Evolutionary conservation across 2,113 vertebrate genomes (phyloP).

Genomic region (Arizona elegans): DNA sequence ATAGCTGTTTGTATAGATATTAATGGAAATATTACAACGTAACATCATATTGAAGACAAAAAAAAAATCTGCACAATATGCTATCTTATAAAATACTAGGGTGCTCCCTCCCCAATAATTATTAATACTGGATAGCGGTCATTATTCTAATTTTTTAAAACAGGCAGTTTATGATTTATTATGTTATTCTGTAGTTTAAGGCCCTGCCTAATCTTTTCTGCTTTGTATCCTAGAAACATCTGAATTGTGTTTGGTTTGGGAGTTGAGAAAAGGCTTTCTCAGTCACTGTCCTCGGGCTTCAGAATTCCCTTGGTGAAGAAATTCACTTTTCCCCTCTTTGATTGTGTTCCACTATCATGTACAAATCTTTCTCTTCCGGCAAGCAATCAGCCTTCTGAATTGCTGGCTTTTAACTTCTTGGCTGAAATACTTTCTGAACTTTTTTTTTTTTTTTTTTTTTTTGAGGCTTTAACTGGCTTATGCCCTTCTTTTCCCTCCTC

Average conservation of each 20-base stretch:
- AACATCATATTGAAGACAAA: not conserved
- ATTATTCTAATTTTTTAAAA: not conserved
- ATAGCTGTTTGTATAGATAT: not conserved
- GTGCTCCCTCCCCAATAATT: not conserved
- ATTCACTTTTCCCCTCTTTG: not conserved
- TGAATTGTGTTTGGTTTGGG: not conserved
- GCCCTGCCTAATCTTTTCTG: not conserved
- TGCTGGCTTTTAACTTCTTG: not conserved
- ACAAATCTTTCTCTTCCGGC: not conserved
- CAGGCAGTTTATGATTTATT: not conserved
- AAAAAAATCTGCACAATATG: not conserved
- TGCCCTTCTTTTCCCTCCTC: not conserved
- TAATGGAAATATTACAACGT: not conserved
- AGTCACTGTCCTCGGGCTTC: not conserved
- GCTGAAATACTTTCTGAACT: not conserved
- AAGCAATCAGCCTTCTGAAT: not conserved
- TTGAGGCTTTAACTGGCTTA: not conserved
- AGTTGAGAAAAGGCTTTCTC: not conserved
- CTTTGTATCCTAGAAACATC: not conserved
- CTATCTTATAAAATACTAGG: not conserved
- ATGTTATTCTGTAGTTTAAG: not conserved
- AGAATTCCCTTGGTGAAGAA: not conserved
- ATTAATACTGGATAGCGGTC: not conserved
- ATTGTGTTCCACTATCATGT: not conserved
- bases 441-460: not conserved